Evolutionary conservation across 2,113 vertebrate species (phyloP), one percentile per base, ranked within the genome.

Genomic region (Rostratula benghalensis): DNA sequence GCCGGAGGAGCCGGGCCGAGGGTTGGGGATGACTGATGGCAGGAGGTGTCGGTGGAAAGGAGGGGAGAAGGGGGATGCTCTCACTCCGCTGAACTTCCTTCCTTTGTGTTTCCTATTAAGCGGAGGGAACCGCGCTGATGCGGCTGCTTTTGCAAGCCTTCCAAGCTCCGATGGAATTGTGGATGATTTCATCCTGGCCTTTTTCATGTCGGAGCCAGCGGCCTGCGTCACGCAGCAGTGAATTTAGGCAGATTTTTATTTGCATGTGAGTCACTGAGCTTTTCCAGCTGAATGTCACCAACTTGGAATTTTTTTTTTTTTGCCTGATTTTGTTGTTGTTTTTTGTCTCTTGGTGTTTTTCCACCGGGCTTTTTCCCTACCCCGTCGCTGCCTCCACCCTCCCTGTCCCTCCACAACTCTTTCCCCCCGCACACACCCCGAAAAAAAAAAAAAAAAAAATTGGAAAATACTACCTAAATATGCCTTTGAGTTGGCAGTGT

Each of bases 241-340:
- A 97, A 96, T 97, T 97, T 90, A 93, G 94, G 97, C 97, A 98
- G 97, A 93, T 97, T 98, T 98, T 97, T 98, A 97, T 98, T 98
- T 97, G 97, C 97, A 93, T 97, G 97, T 98, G 98, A 98, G 98
- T 98, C 98, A 98, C 37, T 96, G 94, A 98, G 95, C 95, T 98
- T 98, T 98, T 98, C 98, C 98, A 98, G 97, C 95, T 97, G 95
- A 97, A 97, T 98, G 98, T 98, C 98, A 98, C 97, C 98, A 96
- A 97, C 95, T 98, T 98, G 98, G 98, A 98, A 98, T 98, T 98
- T 98, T 46, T n/a, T n/a, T n/a, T n/a, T n/a, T n/a, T n/a, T 97
- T n/a, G 87, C 92, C 97, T 92, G 97, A 97, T 98, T 97, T 98
- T 98, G 96, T 98, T 98, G 98, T 98, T 97, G 98, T 90, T 98